Conservation (phyloP, 2,888 invertebrate species). For the Hedya salicella region DNA sequence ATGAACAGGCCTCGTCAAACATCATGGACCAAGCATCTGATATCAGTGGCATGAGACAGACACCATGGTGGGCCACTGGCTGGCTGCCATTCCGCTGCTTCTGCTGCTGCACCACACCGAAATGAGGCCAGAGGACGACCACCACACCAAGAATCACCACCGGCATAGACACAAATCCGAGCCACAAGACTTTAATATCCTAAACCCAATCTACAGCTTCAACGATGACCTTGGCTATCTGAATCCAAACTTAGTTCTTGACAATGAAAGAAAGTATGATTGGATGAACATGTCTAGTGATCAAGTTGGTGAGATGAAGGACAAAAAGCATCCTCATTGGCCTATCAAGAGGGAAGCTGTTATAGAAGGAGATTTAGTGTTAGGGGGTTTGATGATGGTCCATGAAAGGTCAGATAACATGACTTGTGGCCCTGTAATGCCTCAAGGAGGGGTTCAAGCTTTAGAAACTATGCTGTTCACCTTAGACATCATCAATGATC, state of each 20-base stretch:
- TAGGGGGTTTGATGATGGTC: slow-evolving; percentile 97
- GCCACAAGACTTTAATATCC: slow-evolving; percentile 18
- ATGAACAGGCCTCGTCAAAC: slow-evolving; percentile 59
- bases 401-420: slow-evolving; percentile 95
- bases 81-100: slow-evolving; percentile 68
- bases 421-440: slow-evolving; percentile 97
- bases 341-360: slow-evolving; percentile 94
- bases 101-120: slow-evolving; percentile 64
- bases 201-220: slow-evolving; percentile 50
- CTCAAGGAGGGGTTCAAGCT: slow-evolving; percentile 95
- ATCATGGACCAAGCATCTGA: slow-evolving; percentile 65
- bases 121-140: slow-evolving; percentile 62
- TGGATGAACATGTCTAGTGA: slow-evolving; percentile 75
- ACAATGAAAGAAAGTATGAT: slow-evolving; percentile 61
- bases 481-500: slow-evolving; percentile 89
- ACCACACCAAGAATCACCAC: slow-evolving; percentile 66
- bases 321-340: slow-evolving; percentile 85
- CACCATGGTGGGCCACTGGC: slow-evolving; percentile 73
- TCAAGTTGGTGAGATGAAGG: slow-evolving; percentile 71
- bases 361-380: slow-evolving; percentile 93
- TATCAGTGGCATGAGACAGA: slow-evolving; percentile 68
- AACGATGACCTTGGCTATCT: slow-evolving; percentile 50
- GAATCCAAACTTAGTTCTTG: slow-evolving; percentile 30
- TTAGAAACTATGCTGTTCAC: slow-evolving; percentile 97
- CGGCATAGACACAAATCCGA: slow-evolving; percentile 42